Conservation (phyloP, 2,888 invertebrate genomes). For the Camponotus fellah region DNA sequence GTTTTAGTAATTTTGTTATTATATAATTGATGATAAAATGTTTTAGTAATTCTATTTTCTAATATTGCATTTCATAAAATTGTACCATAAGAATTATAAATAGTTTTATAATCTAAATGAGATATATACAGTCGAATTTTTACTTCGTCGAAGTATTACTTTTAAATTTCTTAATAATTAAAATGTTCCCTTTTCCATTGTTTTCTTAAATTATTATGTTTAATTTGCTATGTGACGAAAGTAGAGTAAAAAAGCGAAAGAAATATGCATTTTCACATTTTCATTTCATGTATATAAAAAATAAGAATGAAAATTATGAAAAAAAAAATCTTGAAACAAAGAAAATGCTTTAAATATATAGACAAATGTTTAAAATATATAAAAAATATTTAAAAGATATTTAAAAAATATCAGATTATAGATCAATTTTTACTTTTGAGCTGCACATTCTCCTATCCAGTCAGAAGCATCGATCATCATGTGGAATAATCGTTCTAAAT, state of each 20-base stretch:
- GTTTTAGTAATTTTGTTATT: neutral
- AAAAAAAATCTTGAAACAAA: neutral
- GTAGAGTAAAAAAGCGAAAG: neutral
- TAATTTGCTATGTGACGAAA: neutral
- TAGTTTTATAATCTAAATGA: conserved; percentile 34
- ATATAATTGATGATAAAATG: conserved; percentile 1
- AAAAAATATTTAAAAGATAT: neutral
- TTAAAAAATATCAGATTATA: conserved; percentile 18
- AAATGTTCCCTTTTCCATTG: neutral
- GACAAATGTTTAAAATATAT: neutral
- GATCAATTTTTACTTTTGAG: conserved; percentile 70
- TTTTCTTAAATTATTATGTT: neutral
- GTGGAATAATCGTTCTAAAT: conserved; percentile 74
- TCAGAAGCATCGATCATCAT: conserved; percentile 79
- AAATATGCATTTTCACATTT: neutral
- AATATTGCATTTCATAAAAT: neutral
- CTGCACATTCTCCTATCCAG: conserved; percentile 78
- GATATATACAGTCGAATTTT: neutral
- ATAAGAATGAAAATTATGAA: neutral
- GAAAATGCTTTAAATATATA: neutral
- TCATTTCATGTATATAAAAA: neutral
- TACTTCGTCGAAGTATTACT: no score
- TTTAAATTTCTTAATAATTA: neutral
- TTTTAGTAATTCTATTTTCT: neutral
- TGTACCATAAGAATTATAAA: conserved; percentile 24